A percentile compares a stretch with the other conserved stretches of the same genome.
Evolutionary conservation across 2,113 vertebrate genomes (phyloP).

Genomic region (Erythrocercus mccallii): DNA sequence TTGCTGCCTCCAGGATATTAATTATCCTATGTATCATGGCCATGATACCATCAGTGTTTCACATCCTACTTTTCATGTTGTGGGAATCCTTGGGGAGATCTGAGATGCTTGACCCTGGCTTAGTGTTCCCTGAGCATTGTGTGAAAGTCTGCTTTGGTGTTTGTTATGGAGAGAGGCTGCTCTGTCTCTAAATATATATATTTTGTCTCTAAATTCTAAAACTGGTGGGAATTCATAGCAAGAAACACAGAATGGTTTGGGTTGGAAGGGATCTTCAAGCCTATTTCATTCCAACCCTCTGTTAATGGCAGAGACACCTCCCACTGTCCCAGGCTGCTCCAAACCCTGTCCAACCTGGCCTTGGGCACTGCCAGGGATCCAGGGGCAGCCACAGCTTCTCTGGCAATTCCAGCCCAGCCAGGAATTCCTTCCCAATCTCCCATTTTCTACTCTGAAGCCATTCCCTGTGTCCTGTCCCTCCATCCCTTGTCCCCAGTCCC

Average conservation of each 20-base stretch:
- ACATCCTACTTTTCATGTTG: background rate
- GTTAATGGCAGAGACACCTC: background rate
- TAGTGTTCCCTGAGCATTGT: background rate
- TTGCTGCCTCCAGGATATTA: background rate
- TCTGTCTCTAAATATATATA: background rate
- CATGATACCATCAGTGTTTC: background rate
- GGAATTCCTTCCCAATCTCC: too few species aligned
- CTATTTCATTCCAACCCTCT: background rate
- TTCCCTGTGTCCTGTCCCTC: too few species aligned
- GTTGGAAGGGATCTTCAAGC: background rate
- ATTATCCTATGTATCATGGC: background rate
- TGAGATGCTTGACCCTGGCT: background rate
- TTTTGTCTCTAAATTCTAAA: background rate
- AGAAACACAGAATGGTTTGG: background rate
- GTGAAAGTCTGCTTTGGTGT: background rate
- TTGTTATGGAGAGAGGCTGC: background rate
- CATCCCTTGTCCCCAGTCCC: too few species aligned
- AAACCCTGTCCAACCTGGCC: background rate
- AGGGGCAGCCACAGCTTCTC: too few species aligned
- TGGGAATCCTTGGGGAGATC: background rate
- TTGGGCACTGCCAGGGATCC: too few species aligned
- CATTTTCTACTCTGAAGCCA: too few species aligned
- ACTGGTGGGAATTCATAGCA: background rate
- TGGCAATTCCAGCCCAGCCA: too few species aligned
- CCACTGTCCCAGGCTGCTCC: background rate